Base-by-base conservation (phyloP, 2,113 vertebrate species). In the Rhea americana region DNA sequence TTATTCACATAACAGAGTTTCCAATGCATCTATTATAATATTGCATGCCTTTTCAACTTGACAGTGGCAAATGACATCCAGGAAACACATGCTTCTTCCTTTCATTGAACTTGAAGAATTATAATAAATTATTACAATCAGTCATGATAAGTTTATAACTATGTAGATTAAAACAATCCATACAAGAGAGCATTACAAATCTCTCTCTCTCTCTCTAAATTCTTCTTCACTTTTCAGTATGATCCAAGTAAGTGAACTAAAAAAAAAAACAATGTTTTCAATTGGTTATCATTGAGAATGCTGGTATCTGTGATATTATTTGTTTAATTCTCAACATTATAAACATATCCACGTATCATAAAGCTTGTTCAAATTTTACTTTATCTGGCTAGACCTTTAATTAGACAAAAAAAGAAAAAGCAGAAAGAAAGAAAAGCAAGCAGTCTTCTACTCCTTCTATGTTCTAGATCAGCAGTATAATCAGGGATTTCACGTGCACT, bases 21-120 rank as follows among this genome's bases (percentile, higher is more conserved):
- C 58, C 92, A 48, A 82, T 87, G 82, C 72, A 96, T 84, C n/a
- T 85, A 25, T 93, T 95, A 58, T 79, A 95, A 92, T 84, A 35
- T 92, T 17, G 71, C 26, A 59, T 65, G 45, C 18, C 15, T 91
- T 90, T 95, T 92, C 74, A 94, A 66, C 43, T 66, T 93, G 41
- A 85, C 56, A 90, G 55, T 91, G 55, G 55, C 72, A 96, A 90
- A 92, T 79, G 76, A 79, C 59, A 83, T 95, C 16, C n/a, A 79
- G 72, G 53, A 92, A 96, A 90, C 35, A 68, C 35, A 89, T 59
- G 47, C 0, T 92, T 58, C 58, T 81, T 94, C 67, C 45, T 89
- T 75, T 91, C 53, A 82, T 55, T 84, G 62, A 82, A 85, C 41
- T 73, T 62, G 89, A 55, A 82, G 18, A 7, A 18, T 50, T 74